Percentiles rank a stretch among this genome's conserved stretches.
These are phyloP conservation scores for Zonitis immaculata DNA, from an alignment of 2,888 invertebrate genomes.

Conservation along the genomic window DNA sequence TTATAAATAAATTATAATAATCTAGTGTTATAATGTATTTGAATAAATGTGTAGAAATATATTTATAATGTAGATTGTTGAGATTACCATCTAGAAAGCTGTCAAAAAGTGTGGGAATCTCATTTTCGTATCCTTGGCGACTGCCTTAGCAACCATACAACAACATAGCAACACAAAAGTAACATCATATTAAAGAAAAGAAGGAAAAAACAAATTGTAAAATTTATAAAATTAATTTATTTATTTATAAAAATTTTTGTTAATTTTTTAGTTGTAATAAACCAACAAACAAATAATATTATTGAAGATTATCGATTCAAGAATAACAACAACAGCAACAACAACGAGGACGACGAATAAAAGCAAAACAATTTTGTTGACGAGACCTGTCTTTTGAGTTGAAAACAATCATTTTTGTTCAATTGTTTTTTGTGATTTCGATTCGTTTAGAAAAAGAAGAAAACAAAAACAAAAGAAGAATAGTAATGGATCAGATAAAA, in stretches of 20 bases:
- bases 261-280: no score
- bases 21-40: background rate
- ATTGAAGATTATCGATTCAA: no score
- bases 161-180: conserved; percentile 46
- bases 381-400: no score
- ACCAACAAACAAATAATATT: no score
- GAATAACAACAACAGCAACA: no score
- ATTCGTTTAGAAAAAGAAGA: no score
- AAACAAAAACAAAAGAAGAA: no score
- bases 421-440: background rate
- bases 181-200: conserved; percentile 1
- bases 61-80: background rate
- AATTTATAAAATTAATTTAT: background rate
- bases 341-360: no score
- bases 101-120: conserved; percentile 46
- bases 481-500: background rate
- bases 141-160: conserved; percentile 51
- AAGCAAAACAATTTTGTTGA: no score
- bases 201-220: background rate
- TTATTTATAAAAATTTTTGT: no score
- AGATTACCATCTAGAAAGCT: conserved; percentile 32
- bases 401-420: no score
- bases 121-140: conserved; percentile 50
- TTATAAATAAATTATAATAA: background rate
- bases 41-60: background rate